A percentile compares a stretch with the other conserved stretches of the same genome.
Conservation (phyloP, 2,113 vertebrate genomes). For the Ancistrus triradiatus region DNA sequence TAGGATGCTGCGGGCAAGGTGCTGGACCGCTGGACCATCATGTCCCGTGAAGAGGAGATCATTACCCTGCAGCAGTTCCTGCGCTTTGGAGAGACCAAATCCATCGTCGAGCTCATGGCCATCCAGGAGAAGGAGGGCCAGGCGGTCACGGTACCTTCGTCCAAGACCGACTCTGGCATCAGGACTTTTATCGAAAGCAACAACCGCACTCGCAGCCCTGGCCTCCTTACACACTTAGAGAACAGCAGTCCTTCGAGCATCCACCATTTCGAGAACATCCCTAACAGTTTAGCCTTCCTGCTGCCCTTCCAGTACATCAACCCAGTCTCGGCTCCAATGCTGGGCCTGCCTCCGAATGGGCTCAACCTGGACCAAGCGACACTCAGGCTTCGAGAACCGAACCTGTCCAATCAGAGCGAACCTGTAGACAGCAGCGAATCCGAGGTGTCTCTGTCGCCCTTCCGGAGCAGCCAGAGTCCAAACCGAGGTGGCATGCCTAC, state of each 20-base stretch:
- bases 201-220: constrained; percentile 95
- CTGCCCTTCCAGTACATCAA: constrained; percentile 99
- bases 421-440: constrained; percentile 95
- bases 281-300: constrained; percentile 94
- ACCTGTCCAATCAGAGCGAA: constrained; percentile 85
- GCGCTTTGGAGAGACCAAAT: constrained; percentile 98
- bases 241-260: constrained; percentile 97
- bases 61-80: constrained; percentile 99
- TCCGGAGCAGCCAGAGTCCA: constrained; percentile 83
- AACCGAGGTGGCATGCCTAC: constrained; percentile 86
- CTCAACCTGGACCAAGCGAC: constrained; percentile 87
- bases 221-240: constrained; percentile 91
- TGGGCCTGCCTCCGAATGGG: constrained; percentile 93
- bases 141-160: constrained; percentile 92
- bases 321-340: constrained; percentile 90
- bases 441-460: constrained; percentile 91
- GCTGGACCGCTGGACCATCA: constrained; percentile 98
- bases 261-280: constrained; percentile 99
- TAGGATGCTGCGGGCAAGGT: constrained; percentile 99
- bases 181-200: constrained; percentile 99
- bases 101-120: constrained; percentile 98
- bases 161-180: constrained; percentile 97
- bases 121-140: constrained; percentile 99
- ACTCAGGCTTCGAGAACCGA: constrained; percentile 86
- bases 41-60: constrained; percentile 99